Evolutionary conservation across 37 sponge, comb jelly and placozoan genomes (phyloP).

Genomic region (Theonella swinhoei): DNA sequence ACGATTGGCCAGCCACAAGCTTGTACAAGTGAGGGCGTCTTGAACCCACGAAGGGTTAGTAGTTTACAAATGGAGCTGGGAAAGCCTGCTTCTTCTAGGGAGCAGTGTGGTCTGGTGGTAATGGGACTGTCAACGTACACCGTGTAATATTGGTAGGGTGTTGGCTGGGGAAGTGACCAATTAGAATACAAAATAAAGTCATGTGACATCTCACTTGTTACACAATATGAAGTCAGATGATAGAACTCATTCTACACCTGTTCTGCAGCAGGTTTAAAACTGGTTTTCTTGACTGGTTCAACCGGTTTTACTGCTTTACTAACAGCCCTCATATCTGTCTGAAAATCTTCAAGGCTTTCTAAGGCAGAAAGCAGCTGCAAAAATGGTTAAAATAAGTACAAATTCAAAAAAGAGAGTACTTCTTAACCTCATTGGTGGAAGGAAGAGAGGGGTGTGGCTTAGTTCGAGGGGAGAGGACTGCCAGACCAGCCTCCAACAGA

Average conservation of each 20-base stretch:
- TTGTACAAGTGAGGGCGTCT: slow-evolving; percentile 44
- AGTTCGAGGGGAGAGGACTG: not conserved
- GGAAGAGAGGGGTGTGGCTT: not conserved
- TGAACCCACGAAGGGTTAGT: slow-evolving; percentile 37
- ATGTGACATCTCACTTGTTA: not conserved
- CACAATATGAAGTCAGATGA: not conserved
- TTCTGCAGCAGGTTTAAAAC: not conserved
- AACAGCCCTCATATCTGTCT: too few species aligned
- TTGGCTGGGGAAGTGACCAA: not conserved
- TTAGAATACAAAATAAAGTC: not conserved
- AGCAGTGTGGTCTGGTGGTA: not conserved
- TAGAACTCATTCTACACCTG: not conserved
- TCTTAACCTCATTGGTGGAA: not conserved
- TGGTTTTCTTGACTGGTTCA: not conserved
- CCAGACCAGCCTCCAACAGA: not conserved
- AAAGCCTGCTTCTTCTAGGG: not conserved
- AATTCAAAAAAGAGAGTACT: not conserved
- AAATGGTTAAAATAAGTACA: not conserved
- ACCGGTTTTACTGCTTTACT: too few species aligned
- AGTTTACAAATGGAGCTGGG: not conserved
- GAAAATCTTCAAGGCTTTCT: not conserved
- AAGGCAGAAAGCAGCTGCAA: not conserved
- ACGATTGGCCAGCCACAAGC: slow-evolving; percentile 46
- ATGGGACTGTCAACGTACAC: slow-evolving; percentile 4
- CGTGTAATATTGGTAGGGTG: not conserved